Percentiles rank a stretch among this genome's conserved stretches.
Conservation (phyloP, 2,888 invertebrate genomes). For the Phyllotreta striolata region DNA sequence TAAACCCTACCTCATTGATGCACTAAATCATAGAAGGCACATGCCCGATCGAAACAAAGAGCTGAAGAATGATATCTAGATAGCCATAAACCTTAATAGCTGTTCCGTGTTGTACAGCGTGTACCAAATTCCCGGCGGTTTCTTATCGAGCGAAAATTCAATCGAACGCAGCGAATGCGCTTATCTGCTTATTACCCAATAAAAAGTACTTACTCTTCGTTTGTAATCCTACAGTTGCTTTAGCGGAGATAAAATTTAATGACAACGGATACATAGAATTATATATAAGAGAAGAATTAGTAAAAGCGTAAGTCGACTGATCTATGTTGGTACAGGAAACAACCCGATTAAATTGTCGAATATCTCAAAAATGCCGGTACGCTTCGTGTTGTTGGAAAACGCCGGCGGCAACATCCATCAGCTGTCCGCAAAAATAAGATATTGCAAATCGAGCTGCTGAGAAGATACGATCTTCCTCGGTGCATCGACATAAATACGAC, state of each 20-base stretch:
- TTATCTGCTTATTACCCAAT: conserved; percentile 1
- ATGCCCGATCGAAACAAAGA: conserved; percentile 30
- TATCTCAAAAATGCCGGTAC: too few species aligned
- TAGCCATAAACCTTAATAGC: conserved; percentile 29
- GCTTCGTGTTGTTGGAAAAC: conserved; percentile 4
- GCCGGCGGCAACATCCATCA: conserved; percentile 48
- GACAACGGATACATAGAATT: too few species aligned
- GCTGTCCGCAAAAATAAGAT: conserved; percentile 50
- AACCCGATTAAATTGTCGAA: not conserved
- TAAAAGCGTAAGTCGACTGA: conserved; percentile 50
- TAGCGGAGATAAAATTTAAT: too few species aligned
- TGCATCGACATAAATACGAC: conserved; percentile 50
- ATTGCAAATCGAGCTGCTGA: conserved; percentile 51
- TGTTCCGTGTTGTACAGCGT: conserved; percentile 29
- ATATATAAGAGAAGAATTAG: conserved; percentile 17
- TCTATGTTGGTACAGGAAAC: not conserved
- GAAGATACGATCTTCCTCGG: conserved; percentile 49
- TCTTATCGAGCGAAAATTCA: not conserved
- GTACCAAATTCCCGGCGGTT: conserved; percentile 23
- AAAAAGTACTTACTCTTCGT: too few species aligned
- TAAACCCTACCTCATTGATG: conserved; percentile 21
- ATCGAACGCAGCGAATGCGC: not conserved
- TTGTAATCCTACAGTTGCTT: too few species aligned
- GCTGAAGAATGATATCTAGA: conserved; percentile 31
- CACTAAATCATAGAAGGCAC: conserved; percentile 28